Conservation (phyloP, 2,888 invertebrate species). For the Caenorhabditis angaria region DNA sequence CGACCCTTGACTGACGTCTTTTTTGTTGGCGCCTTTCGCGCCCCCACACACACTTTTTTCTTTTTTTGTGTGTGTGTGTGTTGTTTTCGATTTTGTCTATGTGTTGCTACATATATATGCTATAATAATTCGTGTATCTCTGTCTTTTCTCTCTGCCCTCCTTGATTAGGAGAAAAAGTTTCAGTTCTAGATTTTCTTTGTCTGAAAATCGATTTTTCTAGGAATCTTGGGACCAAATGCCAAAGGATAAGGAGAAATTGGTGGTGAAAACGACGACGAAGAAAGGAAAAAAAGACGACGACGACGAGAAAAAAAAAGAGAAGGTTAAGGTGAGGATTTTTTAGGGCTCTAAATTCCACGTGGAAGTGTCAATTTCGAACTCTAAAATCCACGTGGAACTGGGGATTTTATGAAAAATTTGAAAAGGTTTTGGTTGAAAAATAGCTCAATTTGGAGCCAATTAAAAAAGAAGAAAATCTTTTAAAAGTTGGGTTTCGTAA, state of each 20-base stretch:
- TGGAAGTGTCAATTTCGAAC: no score
- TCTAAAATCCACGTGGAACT: no score
- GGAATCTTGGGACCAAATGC: no score
- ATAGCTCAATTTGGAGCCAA: no score
- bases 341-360: neutral
- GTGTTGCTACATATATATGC: neutral
- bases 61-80: no score
- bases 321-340: neutral
- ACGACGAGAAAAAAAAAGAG: constrained; percentile 19
- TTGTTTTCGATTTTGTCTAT: neutral
- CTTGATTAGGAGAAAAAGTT: neutral
- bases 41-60: neutral
- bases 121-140: neutral
- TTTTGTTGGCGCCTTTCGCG: constrained; percentile 1
- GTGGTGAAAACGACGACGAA: constrained; percentile 15
- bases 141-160: neutral
- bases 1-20: constrained; percentile 18
- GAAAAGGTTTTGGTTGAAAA: no score
- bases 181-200: neutral
- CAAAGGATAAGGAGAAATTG: constrained; percentile 27
- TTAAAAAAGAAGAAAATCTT: no score
- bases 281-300: constrained; percentile 12
- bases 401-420: no score
- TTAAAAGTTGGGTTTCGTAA: no score
- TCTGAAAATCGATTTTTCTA: constrained; percentile 21